A percentile compares a stretch with the other conserved stretches of the same genome.
These are phyloP conservation scores for Ctena decussata DNA, from an alignment of 2,888 invertebrate species.

Conservation along the genomic window DNA sequence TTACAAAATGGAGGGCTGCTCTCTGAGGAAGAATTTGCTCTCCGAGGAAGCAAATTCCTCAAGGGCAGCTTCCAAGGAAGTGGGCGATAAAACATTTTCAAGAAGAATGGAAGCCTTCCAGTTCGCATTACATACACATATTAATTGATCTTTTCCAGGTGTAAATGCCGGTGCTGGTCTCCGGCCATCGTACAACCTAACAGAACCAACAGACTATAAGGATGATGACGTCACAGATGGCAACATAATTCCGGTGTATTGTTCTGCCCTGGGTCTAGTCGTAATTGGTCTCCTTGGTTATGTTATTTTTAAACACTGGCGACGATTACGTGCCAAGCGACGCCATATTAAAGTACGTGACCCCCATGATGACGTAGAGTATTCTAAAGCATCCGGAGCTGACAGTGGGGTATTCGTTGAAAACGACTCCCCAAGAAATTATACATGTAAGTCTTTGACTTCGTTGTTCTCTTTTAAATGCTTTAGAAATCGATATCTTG, in stretches of 20 bases:
- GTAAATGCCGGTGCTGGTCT: slow-evolving; percentile 35
- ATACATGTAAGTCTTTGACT: slow-evolving; percentile 74
- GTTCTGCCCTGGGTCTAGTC: slow-evolving; percentile 83
- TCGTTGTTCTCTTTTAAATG: too few species aligned
- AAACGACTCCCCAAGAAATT: slow-evolving; percentile 70
- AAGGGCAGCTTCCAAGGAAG: too few species aligned
- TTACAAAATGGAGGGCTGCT: too few species aligned
- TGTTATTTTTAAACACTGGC: slow-evolving; percentile 84
- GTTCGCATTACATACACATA: too few species aligned
- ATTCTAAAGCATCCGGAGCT: slow-evolving; percentile 77
- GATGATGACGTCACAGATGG: slow-evolving; percentile 63
- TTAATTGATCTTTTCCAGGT: slow-evolving; percentile 40
- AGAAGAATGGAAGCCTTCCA: too few species aligned
- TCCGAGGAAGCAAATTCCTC: too few species aligned
- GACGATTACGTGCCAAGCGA: slow-evolving; percentile 73
- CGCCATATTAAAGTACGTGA: slow-evolving; percentile 67
- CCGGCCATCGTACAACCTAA: slow-evolving; percentile 20
- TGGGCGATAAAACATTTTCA: too few species aligned
- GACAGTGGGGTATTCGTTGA: slow-evolving; percentile 83
- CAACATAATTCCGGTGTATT: slow-evolving; percentile 85
- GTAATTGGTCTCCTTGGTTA: slow-evolving; percentile 84
- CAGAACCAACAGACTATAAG: slow-evolving; percentile 34
- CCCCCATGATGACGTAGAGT: slow-evolving; percentile 79
- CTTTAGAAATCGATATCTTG: too few species aligned
- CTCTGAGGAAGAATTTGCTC: too few species aligned